Percentiles rank a stretch among this genome's conserved stretches.
These are phyloP conservation scores for Albula goreensis DNA, from an alignment of 2,113 vertebrate species.

Conservation along the genomic window DNA sequence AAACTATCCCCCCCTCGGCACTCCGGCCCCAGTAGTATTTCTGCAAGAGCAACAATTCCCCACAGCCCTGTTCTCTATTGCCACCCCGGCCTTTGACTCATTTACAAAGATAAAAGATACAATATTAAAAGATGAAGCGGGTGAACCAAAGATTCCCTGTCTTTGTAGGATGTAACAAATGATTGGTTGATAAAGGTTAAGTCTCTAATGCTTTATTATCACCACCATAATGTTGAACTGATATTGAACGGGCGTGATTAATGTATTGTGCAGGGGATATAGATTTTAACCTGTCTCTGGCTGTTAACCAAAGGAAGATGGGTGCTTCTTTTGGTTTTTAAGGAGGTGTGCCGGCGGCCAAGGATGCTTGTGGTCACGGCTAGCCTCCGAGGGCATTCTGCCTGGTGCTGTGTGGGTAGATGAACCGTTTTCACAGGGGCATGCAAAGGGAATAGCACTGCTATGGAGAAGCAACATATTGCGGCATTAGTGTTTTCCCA, in stretches of 20 bases:
- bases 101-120: slow-evolving; percentile 63
- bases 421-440: background rate
- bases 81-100: slow-evolving; percentile 62
- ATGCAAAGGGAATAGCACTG: background rate
- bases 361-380: background rate
- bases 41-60: slow-evolving; percentile 29
- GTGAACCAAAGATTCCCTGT: slow-evolving; percentile 40
- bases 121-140: slow-evolving; percentile 55
- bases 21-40: slow-evolving; percentile 20
- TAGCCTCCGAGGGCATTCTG: background rate
- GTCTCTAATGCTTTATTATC: slow-evolving; percentile 57
- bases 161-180: slow-evolving; percentile 49
- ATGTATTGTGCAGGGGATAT: slow-evolving; percentile 44
- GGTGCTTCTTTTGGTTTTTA: background rate
- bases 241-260: slow-evolving; percentile 51
- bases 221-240: slow-evolving; percentile 44
- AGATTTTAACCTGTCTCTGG: slow-evolving; percentile 42
- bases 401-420: background rate
- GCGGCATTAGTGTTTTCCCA: too few relatives aligned
- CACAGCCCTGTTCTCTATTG: slow-evolving; percentile 33
- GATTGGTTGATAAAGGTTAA: slow-evolving; percentile 63
- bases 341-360: background rate
- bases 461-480: too few relatives aligned
- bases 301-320: background rate
- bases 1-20: slow-evolving; percentile 22